Evolutionary conservation across 2,113 vertebrate genomes (phyloP).

Genomic region (Hylia prasina): DNA sequence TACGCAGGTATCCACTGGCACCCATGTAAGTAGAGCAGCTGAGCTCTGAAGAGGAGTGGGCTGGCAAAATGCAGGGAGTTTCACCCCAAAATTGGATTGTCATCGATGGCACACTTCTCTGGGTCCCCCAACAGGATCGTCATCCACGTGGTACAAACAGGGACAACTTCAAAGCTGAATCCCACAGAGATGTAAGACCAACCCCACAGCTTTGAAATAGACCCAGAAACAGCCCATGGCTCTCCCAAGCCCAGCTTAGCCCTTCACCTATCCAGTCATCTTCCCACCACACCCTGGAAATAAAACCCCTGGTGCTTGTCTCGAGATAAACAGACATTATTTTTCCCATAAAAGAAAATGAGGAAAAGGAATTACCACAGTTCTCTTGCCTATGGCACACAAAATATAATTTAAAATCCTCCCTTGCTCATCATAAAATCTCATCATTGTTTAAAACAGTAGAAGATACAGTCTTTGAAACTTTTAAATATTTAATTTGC

Average conservation of each 20-base stretch:
- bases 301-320: not conserved
- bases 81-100: not conserved
- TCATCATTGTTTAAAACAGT: not conserved
- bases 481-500: constrained; percentile 1
- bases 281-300: not conserved
- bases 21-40: not conserved
- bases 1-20: rapidly evolving
- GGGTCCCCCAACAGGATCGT: not conserved
- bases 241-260: not conserved
- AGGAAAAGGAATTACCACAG: not conserved
- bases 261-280: not conserved
- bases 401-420: not conserved
- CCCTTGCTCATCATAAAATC: not conserved
- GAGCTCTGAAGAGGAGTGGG: not conserved
- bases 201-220: not conserved
- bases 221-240: not conserved
- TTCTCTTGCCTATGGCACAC: not conserved
- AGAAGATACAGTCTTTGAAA: not conserved
- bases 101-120: not conserved
- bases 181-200: not conserved
- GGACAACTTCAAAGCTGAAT: not conserved
- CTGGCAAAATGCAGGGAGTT: not conserved
- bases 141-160: not conserved
- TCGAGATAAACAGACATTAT: not conserved
- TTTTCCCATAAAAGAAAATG: not conserved